phyloP scores from a whole-genome alignment of 1,140 invertebrate genomes.

The Drosophila nigrodunni region DNA sequence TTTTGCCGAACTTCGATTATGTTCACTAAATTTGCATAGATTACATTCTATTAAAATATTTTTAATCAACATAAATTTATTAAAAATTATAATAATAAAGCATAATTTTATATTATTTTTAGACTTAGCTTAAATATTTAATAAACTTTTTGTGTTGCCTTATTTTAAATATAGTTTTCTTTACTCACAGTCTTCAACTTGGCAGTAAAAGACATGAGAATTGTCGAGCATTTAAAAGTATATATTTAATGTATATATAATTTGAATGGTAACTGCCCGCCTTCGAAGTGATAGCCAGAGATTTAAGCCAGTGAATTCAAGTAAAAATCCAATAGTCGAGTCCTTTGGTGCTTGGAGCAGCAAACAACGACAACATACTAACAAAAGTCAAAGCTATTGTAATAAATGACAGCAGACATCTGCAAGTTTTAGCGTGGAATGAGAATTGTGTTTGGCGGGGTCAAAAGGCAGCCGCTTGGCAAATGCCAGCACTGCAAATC shows the following conservation, averaged over 20 bases:
- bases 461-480: conserved; percentile 48
- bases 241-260: conserved; percentile 22
- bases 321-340: conserved; percentile 37
- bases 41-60: conserved; percentile 18
- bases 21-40: conserved; percentile 2
- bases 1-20: conserved; percentile 3
- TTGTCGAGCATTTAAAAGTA: conserved; percentile 12
- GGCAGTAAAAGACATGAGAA: background rate
- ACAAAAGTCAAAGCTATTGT: conserved; percentile 84
- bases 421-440: conserved; percentile 50
- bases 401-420: conserved; percentile 84
- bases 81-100: background rate
- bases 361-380: conserved; percentile 74
- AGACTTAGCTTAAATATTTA: too few species aligned
- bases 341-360: conserved; percentile 23
- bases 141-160: too few species aligned
- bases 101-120: too few species aligned
- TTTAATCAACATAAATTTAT: conserved; percentile 9
- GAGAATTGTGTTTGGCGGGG: conserved; percentile 14
- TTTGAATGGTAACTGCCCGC: conserved; percentile 10
- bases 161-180: too few species aligned
- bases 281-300: conserved; percentile 7
- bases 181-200: conserved; percentile 6
- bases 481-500: conserved; percentile 80
- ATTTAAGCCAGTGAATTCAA: conserved; percentile 7